These are phyloP conservation scores for Nowickia ferox DNA, from an alignment of 2,888 invertebrate genomes.

Conservation along the genomic window DNA sequence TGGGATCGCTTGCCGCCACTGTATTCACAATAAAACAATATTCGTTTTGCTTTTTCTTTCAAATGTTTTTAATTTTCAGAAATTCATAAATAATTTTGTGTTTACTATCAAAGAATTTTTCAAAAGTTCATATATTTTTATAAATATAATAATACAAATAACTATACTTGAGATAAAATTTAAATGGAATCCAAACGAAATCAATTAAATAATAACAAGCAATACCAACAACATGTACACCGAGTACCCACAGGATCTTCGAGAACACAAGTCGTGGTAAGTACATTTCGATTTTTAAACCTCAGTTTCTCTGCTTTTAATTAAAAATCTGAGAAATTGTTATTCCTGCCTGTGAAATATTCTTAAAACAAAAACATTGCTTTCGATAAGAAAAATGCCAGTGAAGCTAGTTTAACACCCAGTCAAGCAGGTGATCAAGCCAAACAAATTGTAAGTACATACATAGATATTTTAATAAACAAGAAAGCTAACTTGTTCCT, in stretches of 20 bases:
- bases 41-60: conserved; percentile 50
- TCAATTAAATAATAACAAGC: conserved; percentile 47
- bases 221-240: conserved; percentile 41
- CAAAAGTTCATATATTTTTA: conserved; percentile 39
- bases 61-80: conserved; percentile 30
- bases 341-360: neutral
- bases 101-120: conserved; percentile 22
- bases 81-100: conserved; percentile 5
- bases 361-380: neutral
- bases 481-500: neutral
- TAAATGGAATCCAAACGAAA: conserved; percentile 73
- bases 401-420: conserved; percentile 79
- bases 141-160: neutral
- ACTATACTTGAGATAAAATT: neutral
- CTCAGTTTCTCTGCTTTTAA: neutral
- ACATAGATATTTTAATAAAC: neutral
- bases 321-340: neutral
- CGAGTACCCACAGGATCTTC: conserved; percentile 51
- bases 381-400: conserved; percentile 75
- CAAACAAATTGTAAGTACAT: conserved; percentile 76
- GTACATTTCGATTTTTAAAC: conserved; percentile 23
- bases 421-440: conserved; percentile 77
- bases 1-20: no score
- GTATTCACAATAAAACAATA: conserved; percentile 10
- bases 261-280: conserved; percentile 68